Conservation (phyloP, 2,113 vertebrate species). For the Macquaria ambigua region DNA sequence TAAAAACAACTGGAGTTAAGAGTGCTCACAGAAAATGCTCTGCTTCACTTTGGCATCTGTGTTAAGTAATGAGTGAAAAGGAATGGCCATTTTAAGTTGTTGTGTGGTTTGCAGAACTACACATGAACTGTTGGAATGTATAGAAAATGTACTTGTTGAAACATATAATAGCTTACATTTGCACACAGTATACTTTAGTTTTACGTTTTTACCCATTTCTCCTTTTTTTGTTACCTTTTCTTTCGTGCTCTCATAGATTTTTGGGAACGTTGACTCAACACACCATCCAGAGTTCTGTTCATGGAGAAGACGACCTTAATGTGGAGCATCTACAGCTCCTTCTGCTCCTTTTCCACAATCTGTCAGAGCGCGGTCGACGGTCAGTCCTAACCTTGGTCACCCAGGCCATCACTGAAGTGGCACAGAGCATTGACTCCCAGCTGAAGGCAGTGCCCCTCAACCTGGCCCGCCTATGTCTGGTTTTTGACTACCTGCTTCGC, state of each 20-base stretch:
- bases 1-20: neutral
- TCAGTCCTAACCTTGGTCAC: conserved; percentile 88
- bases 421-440: conserved; percentile 89
- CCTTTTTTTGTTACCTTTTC: neutral
- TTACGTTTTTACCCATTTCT: neutral
- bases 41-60: neutral
- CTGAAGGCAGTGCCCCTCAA: conserved; percentile 90
- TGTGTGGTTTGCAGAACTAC: neutral
- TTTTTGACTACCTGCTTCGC: conserved; percentile 96
- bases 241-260: conserved; percentile 85
- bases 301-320: conserved; percentile 94
- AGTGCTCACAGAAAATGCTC: neutral
- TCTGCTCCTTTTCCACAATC: conserved; percentile 97
- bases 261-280: conserved; percentile 94
- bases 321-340: conserved; percentile 97
- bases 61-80: neutral
- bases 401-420: conserved; percentile 92
- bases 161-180: neutral
- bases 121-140: neutral
- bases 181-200: neutral
- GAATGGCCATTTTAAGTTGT: neutral
- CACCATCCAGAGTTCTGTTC: conserved; percentile 89
- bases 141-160: neutral
- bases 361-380: conserved; percentile 91
- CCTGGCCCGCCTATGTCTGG: conserved; percentile 91